Percentiles rank a stretch among this genome's conserved stretches.
Evolutionary conservation across 2,113 vertebrate species (phyloP).

Genomic region (Odontophorus gujanensis): DNA sequence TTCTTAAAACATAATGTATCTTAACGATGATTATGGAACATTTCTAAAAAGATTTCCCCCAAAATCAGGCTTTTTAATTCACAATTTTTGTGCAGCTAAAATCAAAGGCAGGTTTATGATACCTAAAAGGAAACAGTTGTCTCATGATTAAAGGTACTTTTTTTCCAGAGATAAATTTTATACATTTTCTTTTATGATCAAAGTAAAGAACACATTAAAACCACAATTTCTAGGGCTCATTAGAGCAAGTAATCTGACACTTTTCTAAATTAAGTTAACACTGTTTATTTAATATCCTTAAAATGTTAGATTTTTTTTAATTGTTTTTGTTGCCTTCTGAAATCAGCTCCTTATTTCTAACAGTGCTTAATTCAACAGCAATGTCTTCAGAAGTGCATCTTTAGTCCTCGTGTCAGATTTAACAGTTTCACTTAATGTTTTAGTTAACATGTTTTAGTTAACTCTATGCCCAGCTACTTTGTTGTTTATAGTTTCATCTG

Average conservation of each 20-base stretch:
- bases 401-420: conserved; percentile 39
- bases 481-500: conserved; percentile 56
- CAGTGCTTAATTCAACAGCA: not conserved
- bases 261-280: conserved; percentile 31
- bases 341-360: not conserved
- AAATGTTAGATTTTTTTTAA: not conserved
- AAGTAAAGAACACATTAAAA: conserved; percentile 17
- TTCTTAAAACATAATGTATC: not conserved
- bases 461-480: conserved; percentile 23
- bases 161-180: not conserved
- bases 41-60: not conserved
- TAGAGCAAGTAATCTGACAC: not conserved
- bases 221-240: conserved; percentile 23
- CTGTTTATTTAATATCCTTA: not conserved
- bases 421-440: conserved; percentile 53
- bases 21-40: not conserved
- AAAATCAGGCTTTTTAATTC: not conserved
- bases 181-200: not conserved
- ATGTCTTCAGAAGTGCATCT: not conserved
- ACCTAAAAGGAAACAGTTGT: not conserved
- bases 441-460: conserved; percentile 46
- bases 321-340: not conserved
- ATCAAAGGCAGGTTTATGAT: not conserved
- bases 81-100: not conserved
- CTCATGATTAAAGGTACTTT: not conserved